Evolutionary conservation across 2,113 vertebrate species (phyloP), one percentile per base, ranked within the genome.

Genomic region (Grammomys dolichurus): DNA sequence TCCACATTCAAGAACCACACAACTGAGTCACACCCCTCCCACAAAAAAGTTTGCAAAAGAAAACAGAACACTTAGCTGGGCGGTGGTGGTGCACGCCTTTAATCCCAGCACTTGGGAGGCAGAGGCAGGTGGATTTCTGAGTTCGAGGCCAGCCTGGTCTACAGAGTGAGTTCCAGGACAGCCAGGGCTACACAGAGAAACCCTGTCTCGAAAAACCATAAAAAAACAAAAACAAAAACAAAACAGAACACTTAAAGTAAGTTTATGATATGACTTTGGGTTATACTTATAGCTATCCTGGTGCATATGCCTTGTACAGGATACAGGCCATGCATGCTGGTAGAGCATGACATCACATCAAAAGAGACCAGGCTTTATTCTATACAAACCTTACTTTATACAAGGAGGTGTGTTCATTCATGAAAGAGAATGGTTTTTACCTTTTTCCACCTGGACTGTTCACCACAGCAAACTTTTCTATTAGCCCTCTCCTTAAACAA

Each of bases 311-410:
- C 7, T 31, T 33, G 48, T 3, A 26, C 31, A 54, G 46, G 46
- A 51, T 24, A 13, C 28, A 69, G 84, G 63, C 46, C 48, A 19
- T 0, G 1, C 3, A 24, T 17, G 8, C 16, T 13, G 22, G 67
- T 11, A 58, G 8, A 36, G 2, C 28, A 19, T 58, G 7, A 72
- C 3, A 24, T 46, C 36, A 26, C 13, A 1, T 13, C 4, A 3
- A 20, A 13, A 85, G 24, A 20, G 40, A 58, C 2, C 46, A 33
- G 63, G 69, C 13, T 87, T 56, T n/a, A 40, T 3, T 26, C 67
- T 31, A 5, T 1, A 58, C 0, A 31, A 0, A 11, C 43, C 56
- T 56, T n/a, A 5, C 84, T 3, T n/a, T 4, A 69, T 54, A 76
- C 75, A 54, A 46, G 48, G 67, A 40, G 7, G 3, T 1, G 6